Evolutionary conservation across 1,140 invertebrate species (phyloP), one percentile per base, ranked within the genome.

Genomic region (Sipha flava): DNA sequence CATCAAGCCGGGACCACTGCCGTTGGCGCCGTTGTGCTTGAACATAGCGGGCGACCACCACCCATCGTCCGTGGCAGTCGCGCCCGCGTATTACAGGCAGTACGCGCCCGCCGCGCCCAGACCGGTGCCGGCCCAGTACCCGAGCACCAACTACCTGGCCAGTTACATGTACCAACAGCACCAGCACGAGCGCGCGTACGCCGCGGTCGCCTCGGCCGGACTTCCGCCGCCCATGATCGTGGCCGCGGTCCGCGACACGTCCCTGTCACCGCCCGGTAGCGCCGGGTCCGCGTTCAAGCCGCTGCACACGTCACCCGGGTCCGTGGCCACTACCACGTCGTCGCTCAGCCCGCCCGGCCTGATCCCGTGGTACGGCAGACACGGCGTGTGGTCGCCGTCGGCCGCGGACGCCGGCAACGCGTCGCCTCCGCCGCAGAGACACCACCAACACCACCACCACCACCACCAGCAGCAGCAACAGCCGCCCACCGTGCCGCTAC

Each of bases 11-110:
- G 81, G 87, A 0, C 86, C 88, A 0, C 72, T 88, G 77, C 87
- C 88, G 37, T 70, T 88, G 77, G 87, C 88, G 37, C 86, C 87
- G 12, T 73, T 89, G 66, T 88, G 88, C 82, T 83, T 89, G 14
- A 89, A 88, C 81, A 86, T 85, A 0, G 73, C 87, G 84, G 34
- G 7, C 47, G 73, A 59, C 7, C 52, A 77, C 31, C 45, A 73
- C n/a, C 52, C 52, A 49, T 18, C 34, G 29, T 5, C 81, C 43
- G 81, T 68, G 34, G n/a, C 34, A 9, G 72, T 82, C 40, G 23
- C 40, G 1, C 10, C 81, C 37, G 80, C 84, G n/a, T 84, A 1
- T 84, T 84, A 79, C 85, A 86, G 80, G 81, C 83, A 23, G 81
- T 84, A 2, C 40, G 70, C 18, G 12, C 79, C 85, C 0, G 82